These are phyloP conservation scores for Macrosteles quadrilineatus DNA, from an alignment of 1,140 invertebrate species.

Conservation along the genomic window DNA sequence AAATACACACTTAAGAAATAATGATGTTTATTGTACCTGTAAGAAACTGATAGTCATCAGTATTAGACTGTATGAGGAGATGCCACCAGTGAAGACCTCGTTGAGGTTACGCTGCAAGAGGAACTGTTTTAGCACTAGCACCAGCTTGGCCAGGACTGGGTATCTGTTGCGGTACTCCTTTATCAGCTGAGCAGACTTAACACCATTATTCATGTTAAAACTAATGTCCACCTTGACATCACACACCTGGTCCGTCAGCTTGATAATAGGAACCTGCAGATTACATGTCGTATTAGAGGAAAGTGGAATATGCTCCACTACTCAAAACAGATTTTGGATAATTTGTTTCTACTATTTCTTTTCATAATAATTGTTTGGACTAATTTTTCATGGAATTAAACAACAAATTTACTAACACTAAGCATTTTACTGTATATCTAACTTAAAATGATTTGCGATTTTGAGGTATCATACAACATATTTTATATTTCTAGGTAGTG, in stretches of 20 bases:
- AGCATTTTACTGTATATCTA: no score
- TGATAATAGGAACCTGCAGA: slow-evolving; percentile 87
- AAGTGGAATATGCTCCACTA: neutral
- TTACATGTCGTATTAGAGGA: no score
- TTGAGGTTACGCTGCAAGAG: slow-evolving; percentile 95
- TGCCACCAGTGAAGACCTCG: slow-evolving; percentile 98
- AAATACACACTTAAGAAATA: no score
- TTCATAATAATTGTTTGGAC: no score
- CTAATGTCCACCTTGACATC: slow-evolving; percentile 96
- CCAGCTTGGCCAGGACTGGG: slow-evolving; percentile 88
- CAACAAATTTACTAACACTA: no score
- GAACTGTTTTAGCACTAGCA: slow-evolving; percentile 97
- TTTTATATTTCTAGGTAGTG: no score
- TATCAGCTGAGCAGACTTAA: slow-evolving; percentile 94
- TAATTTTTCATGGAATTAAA: no score
- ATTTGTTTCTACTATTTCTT: no score
- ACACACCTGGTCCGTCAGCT: slow-evolving; percentile 92
- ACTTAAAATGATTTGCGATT: no score
- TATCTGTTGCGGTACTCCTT: slow-evolving; percentile 79
- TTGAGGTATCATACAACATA: no score
- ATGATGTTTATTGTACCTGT: slow-evolving; percentile 71
- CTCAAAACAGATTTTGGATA: no score
- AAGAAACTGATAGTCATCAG: slow-evolving; percentile 98
- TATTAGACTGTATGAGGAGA: slow-evolving; percentile 98
- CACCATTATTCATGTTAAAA: slow-evolving; percentile 96